A percentile compares a stretch with the other conserved stretches of the same genome.
phyloP scores from a whole-genome alignment of 2,113 vertebrate species.

The Otolemur garnettii region DNA sequence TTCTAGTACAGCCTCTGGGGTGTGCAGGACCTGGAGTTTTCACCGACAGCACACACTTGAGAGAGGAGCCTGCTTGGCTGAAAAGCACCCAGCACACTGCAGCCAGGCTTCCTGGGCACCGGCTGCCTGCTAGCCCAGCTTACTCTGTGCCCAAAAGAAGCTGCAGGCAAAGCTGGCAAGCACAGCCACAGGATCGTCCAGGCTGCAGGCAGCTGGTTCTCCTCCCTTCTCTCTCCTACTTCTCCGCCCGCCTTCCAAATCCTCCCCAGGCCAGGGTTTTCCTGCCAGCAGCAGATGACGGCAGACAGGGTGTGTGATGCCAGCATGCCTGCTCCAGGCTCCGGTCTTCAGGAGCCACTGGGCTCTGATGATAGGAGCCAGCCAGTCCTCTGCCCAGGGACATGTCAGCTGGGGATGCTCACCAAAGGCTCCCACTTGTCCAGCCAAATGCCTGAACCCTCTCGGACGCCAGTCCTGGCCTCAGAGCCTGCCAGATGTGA shows the following conservation, averaged over 20 bases:
- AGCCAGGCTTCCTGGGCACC: neutral
- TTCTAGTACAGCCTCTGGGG: neutral
- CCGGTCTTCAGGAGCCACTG: neutral
- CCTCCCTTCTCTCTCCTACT: neutral
- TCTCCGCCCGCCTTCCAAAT: neutral
- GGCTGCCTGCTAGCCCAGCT: neutral
- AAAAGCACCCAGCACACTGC: rapidly evolving
- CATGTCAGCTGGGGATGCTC: slow-evolving; percentile 38
- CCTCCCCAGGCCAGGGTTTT: neutral
- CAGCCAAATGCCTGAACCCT: slow-evolving; percentile 43
- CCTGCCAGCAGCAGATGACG: neutral
- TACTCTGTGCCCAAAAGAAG: neutral
- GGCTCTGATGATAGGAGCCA: slow-evolving; percentile 27
- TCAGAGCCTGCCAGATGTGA: slow-evolving; percentile 53
- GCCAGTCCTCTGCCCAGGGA: slow-evolving; percentile 2
- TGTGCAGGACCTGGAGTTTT: neutral
- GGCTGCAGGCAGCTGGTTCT: neutral
- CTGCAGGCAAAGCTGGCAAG: neutral
- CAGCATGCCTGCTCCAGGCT: neutral
- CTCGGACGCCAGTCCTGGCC: neutral
- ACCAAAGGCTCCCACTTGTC: slow-evolving; percentile 43
- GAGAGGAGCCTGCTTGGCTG: neutral
- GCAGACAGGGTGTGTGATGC: neutral
- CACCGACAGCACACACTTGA: neutral
- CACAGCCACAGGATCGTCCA: neutral